Base-by-base conservation (phyloP, 37 sponge, comb jelly and placozoan genomes). In the Halisarca cf. caerulea region DNA sequence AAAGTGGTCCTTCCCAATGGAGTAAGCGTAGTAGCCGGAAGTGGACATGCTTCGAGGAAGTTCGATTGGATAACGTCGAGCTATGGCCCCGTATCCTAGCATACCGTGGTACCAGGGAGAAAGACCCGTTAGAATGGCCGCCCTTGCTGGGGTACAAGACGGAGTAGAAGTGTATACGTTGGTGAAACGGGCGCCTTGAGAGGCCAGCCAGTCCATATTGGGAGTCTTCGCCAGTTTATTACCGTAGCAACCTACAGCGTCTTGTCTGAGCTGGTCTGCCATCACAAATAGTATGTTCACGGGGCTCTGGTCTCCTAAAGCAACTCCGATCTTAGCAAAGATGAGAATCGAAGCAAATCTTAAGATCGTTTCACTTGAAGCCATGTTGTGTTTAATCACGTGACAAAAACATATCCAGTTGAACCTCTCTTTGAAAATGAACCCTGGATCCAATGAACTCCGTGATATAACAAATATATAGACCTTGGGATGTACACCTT, bases 61-160 rank as follows among this genome's bases (percentile, higher is more conserved):
- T 43, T 91, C 92, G 38, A 55, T 60, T 0, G 59, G 33, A 55
- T 91, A 91, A 0, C 69, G 59, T 17, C n/a, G 68, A 15, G 92
- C 85, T 0, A 91, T 54, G 8, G 0, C 35, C 0, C 92, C 92
- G 47, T 87, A 88, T 11, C 88, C 92, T 0, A 91, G 85, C 92
- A 91, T 91, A 2, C 92, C 92, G 66, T 91, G 88, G 55, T 91
- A 87, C 92, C 92, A 91, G 5, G 92, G 92, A 28, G 87, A 87
- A 20, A 88, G 88, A 34, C 92, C 88, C 1, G 92, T 91, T 28
- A 91, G 88, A 14, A 91, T 79, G 54, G 88, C 92, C 20, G 92
- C 85, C 33, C 92, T 40, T 6, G 92, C 92, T 36, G 92, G 92
- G 20, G 92, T 91, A 78, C 92, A 91, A 18, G 86, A 84, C 42